Evolutionary conservation across 2,113 vertebrate genomes (phyloP), one percentile per base, ranked within the genome.

Genomic region (Cyanoramphus novaezelandiae): DNA sequence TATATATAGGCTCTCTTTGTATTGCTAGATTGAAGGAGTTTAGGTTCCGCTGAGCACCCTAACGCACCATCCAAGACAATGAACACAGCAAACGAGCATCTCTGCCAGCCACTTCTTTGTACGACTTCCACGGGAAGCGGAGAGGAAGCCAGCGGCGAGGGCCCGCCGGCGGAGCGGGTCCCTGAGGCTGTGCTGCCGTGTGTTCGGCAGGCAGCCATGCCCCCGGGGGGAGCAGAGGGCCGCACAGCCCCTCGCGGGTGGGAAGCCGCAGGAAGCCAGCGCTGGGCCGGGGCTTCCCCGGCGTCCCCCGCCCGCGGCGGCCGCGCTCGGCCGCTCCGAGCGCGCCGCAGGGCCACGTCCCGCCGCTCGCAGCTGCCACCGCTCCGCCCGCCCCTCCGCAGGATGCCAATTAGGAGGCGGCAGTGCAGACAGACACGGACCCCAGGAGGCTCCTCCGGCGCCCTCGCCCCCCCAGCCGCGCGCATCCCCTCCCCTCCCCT

Each of bases 281-380:
- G 17, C 37, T 25, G 23, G 43, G 33, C 79, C 31, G 63, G 19
- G 71, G 44, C 29, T 92, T 60, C 14, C 70, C 64, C 20, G 12
- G 41, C 13, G 5, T 1, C 39, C 28, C 49, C 46, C 67, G 33
- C 46, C 62, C 63, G 41, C n/a, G 52, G 68, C 86, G 31, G 86
- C 67, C n/a, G 72, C 28, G 85, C 52, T 46, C 49, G 55, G 78
- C 67, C 52, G 71, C 60, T 44, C 82, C 12, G 71, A 46, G 85
- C 65, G 46, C 84, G 65, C 86, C 70, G 24, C 64, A 59, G 72
- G 49, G 85, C 75, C 46, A 57, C 33, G 46, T 70, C 82, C 88
- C 82, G 80, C 81, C 80, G 49, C 86, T 57, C 86, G 78, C 92
- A 92, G 93, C 94, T 94, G 94, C 89, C 92, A 82, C 86, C n/a